Percentiles rank a stretch among this genome's conserved stretches.
phyloP scores from a whole-genome alignment of 2,113 vertebrate genomes.

The Oceanodroma tethys region DNA sequence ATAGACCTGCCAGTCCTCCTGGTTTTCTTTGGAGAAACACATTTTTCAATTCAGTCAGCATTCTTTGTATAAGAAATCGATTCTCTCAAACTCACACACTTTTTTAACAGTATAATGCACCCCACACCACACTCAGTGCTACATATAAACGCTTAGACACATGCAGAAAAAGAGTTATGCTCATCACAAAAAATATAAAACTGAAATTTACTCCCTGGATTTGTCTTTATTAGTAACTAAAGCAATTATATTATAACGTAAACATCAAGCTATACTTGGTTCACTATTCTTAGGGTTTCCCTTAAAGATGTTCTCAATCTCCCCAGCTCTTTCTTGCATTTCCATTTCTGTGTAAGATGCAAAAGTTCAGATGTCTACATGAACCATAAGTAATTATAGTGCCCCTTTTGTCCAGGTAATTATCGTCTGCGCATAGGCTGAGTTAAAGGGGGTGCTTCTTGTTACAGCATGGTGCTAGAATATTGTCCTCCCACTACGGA shows the following conservation, averaged over 20 bases:
- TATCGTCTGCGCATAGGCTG: not conserved
- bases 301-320: not conserved
- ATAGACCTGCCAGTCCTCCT: not conserved
- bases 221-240: not conserved
- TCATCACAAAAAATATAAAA: not conserved
- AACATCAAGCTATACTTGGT: not conserved
- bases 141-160: accelerated
- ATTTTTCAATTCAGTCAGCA: not conserved
- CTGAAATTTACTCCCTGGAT: not conserved
- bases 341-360: not conserved
- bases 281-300: accelerated
- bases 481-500: accelerated
- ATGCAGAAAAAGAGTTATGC: not conserved
- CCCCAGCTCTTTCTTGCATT: not conserved
- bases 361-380: not conserved
- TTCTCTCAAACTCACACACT: not conserved
- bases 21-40: not conserved
- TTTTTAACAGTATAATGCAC: not conserved
- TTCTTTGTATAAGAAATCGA: not conserved
- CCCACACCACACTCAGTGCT: not conserved
- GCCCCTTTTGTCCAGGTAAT: not conserved
- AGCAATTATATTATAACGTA: not conserved
- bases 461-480: accelerated
- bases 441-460: not conserved
- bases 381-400: not conserved